These are phyloP conservation scores for Castor canadensis DNA, from an alignment of 2,113 vertebrate species.

Conservation along the genomic window DNA sequence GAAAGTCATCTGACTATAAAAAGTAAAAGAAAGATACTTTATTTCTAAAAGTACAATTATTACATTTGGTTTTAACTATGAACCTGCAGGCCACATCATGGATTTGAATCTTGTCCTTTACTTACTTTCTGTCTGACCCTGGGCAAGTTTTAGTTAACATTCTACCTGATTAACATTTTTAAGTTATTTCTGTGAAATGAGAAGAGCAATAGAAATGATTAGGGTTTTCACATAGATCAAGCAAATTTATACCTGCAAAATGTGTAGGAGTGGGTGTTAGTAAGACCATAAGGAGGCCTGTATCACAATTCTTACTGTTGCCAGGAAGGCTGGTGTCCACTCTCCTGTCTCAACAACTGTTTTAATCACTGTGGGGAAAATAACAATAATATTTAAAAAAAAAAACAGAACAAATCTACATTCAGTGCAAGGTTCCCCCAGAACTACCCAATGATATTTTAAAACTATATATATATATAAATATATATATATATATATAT, in stretches of 20 bases:
- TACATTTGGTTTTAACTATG: background rate
- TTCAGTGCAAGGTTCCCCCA: background rate
- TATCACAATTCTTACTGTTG: accelerated
- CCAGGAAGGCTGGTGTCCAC: accelerated
- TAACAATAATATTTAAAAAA: background rate
- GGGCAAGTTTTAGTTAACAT: background rate
- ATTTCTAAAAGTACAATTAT: background rate
- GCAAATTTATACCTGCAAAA: accelerated
- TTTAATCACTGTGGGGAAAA: background rate
- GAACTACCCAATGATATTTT: background rate
- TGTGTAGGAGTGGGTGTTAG: accelerated
- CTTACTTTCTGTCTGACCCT: accelerated
- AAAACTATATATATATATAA: too few species aligned
- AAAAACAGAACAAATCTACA: background rate
- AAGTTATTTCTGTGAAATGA: background rate
- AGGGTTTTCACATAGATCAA: accelerated
- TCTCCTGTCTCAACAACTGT: accelerated
- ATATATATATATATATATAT: too few species aligned
- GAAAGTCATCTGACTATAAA: background rate
- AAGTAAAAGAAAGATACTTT: background rate
- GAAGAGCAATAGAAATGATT: background rate
- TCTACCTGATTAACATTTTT: background rate
- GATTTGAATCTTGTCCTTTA: background rate
- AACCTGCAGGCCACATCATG: accelerated
- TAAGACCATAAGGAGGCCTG: accelerated